phyloP scores from a whole-genome alignment of 2,888 invertebrate species.

The Heliconius sara region DNA sequence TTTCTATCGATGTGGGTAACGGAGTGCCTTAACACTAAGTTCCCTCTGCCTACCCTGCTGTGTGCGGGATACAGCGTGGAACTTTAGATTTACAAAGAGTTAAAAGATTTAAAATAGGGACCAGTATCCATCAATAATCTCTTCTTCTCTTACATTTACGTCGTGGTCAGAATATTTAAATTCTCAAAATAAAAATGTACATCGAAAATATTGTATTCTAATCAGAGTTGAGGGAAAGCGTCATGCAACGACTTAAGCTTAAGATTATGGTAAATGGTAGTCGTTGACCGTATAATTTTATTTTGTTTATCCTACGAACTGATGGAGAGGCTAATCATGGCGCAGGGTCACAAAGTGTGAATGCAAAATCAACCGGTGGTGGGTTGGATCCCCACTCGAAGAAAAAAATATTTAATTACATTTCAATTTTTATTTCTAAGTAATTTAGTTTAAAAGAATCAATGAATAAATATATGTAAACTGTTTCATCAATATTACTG shows the following conservation, averaged over 20 bases:
- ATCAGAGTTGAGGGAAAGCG: background rate
- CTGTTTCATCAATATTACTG: too few relatives aligned
- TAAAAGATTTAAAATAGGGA: background rate
- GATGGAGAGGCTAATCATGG: background rate
- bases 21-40: too few relatives aligned
- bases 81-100: too few relatives aligned
- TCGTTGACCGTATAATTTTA: slow-evolving; percentile 20
- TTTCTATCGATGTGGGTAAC: background rate
- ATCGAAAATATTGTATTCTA: slow-evolving; percentile 17
- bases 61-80: too few relatives aligned
- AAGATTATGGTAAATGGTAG: slow-evolving; percentile 21
- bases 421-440: too few relatives aligned
- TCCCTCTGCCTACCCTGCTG: too few relatives aligned
- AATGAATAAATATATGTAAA: too few relatives aligned
- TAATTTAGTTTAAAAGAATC: too few relatives aligned
- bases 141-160: background rate
- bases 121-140: background rate
- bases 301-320: slow-evolving; percentile 2
- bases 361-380: too few relatives aligned
- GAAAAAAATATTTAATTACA: background rate
- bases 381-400: background rate
- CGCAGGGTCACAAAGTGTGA: too few relatives aligned
- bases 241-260: background rate
- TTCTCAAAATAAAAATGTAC: slow-evolving; percentile 17
- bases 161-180: background rate